Conservation (phyloP, 2,888 invertebrate genomes). For the Hipparchia semele region DNA sequence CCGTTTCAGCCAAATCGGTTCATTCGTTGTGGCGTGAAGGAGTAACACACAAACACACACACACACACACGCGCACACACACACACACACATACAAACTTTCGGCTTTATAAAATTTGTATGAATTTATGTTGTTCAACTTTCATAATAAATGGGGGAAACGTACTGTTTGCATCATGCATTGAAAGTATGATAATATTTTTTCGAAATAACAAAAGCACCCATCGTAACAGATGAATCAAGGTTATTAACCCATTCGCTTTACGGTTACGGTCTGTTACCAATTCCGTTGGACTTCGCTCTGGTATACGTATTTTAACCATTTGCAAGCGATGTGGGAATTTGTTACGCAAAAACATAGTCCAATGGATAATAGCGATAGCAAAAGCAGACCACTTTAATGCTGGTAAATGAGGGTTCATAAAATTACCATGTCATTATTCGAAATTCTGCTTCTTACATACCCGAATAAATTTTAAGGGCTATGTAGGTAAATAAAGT, state of each 20-base stretch:
- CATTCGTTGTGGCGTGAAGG: too few species aligned
- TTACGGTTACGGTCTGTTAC: conserved; percentile 71
- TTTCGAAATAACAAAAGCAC: conserved; percentile 43
- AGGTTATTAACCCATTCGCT: conserved; percentile 76
- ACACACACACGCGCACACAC: too few species aligned
- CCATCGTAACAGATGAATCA: conserved; percentile 60
- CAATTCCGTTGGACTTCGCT: conserved; percentile 57
- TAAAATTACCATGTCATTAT: not conserved
- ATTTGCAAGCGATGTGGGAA: conserved; percentile 34
- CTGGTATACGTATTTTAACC: conserved; percentile 36
- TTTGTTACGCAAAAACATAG: conserved; percentile 33
- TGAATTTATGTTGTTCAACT: not conserved
- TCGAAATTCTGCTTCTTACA: not conserved
- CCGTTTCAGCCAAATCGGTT: too few species aligned
- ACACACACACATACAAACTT: too few species aligned
- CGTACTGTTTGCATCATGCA: conserved; percentile 3
- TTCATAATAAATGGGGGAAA: not conserved
- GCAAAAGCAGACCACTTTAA: conserved; percentile 5
- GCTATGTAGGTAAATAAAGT: not conserved
- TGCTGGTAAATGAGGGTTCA: not conserved
- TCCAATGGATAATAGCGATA: conserved; percentile 25
- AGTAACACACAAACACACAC: too few species aligned
- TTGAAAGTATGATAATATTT: conserved; percentile 13
- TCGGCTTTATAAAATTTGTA: not conserved
- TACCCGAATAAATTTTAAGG: not conserved